phyloP scores from a whole-genome alignment of 2,797 vertebrate genomes.

The Melanotaenia maccullochi region DNA sequence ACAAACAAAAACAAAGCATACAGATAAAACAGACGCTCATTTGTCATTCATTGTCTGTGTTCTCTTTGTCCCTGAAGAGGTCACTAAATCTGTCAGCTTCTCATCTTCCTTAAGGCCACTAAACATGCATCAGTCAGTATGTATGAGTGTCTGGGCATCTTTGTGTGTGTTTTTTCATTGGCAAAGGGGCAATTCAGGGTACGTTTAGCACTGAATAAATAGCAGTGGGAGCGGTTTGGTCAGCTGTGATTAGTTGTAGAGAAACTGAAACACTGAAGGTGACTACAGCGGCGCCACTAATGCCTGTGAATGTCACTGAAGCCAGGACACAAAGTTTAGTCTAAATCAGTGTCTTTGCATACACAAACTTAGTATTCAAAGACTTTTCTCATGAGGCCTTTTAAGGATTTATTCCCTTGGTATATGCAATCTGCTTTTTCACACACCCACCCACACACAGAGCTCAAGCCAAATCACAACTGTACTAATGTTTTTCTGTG shows the following conservation, averaged over 20 bases:
- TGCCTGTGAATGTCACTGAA: slow-evolving; percentile 77
- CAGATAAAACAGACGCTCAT: slow-evolving; percentile 11
- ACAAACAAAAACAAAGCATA: slow-evolving; percentile 13
- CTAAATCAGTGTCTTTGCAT: slow-evolving; percentile 53
- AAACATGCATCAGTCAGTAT: slow-evolving; percentile 57
- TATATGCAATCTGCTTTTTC: slow-evolving; percentile 26
- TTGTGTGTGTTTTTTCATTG: slow-evolving; percentile 38
- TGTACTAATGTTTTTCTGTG: slow-evolving; percentile 50
- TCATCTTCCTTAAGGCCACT: slow-evolving; percentile 71
- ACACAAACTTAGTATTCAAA: slow-evolving; percentile 61
- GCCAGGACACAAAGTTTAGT: slow-evolving; percentile 63
- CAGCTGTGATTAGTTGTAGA: slow-evolving; percentile 80
- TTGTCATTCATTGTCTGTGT: slow-evolving; percentile 58
- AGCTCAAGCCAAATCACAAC: slow-evolving; percentile 34
- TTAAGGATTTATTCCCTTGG: slow-evolving; percentile 41
- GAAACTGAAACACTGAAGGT: slow-evolving; percentile 79
- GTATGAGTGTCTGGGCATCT: slow-evolving; percentile 45
- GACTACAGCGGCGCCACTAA: slow-evolving; percentile 64
- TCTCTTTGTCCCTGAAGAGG: slow-evolving; percentile 65
- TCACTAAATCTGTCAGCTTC: slow-evolving; percentile 73
- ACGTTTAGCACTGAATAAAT: slow-evolving; percentile 65
- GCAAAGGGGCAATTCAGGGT: slow-evolving; percentile 50
- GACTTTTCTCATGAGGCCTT: slow-evolving; percentile 48
- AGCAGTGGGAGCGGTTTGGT: slow-evolving; percentile 79
- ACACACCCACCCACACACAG: slow-evolving; percentile 21